phyloP scores from a whole-genome alignment of 2,888 invertebrate genomes.

The Nephrotoma guestfalica region DNA sequence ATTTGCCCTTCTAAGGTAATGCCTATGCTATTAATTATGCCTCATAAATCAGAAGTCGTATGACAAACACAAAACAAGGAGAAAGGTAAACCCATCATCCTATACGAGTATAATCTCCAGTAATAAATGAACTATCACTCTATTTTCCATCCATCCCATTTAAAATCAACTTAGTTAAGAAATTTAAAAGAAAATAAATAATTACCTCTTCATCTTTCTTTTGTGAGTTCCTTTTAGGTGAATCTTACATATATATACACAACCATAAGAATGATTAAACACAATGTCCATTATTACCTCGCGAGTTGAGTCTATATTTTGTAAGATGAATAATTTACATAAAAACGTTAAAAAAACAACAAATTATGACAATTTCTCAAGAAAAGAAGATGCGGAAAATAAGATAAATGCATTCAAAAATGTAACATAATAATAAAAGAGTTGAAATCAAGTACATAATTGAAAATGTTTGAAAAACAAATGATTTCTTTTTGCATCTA shows the following conservation, averaged over 20 bases:
- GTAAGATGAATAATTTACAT: background rate
- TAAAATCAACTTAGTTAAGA: background rate
- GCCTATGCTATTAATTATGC: background rate
- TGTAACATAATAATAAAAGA: background rate
- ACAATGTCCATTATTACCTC: background rate
- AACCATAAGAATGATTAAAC: background rate
- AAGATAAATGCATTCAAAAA: background rate
- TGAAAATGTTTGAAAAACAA: background rate
- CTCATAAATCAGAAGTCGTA: background rate
- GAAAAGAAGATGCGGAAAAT: background rate
- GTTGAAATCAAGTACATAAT: background rate
- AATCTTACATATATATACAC: background rate
- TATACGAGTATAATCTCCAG: background rate
- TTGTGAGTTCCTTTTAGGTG: background rate
- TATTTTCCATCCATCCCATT: background rate
- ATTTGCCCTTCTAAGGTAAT: background rate
- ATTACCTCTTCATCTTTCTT: background rate
- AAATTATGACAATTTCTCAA: background rate
- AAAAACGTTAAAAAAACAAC: background rate
- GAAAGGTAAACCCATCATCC: background rate
- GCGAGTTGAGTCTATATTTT: background rate
- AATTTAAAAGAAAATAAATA: background rate
- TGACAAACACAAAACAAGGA: background rate
- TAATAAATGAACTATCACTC: background rate
- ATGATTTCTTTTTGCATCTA: background rate